phyloP scores from a whole-genome alignment of 2,113 vertebrate genomes.

The Anolis carolinensis region DNA sequence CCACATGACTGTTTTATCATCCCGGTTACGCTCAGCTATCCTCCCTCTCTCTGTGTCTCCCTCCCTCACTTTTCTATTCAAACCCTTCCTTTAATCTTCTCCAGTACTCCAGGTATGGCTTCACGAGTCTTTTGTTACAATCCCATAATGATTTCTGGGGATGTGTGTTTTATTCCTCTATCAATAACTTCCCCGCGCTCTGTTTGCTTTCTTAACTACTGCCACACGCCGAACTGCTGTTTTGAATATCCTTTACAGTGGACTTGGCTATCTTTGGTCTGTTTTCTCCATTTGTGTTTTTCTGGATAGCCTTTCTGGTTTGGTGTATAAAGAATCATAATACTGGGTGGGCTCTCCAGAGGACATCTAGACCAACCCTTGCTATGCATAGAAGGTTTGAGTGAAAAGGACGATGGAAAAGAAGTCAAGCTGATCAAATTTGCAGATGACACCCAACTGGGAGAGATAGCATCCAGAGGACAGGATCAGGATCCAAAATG shows the following conservation, averaged over 20 bases:
- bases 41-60: background rate
- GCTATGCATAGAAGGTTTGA: background rate
- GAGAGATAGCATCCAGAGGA: too few species aligned
- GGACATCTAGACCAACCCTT: background rate
- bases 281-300: too few species aligned
- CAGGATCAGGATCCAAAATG: too few species aligned
- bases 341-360: background rate
- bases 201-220: slow-evolving; percentile 58
- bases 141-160: slow-evolving; percentile 50
- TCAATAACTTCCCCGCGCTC: slow-evolving; percentile 44
- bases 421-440: too few species aligned
- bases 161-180: slow-evolving; percentile 41
- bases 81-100: slow-evolving; percentile 53
- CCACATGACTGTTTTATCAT: slow-evolving; percentile 59
- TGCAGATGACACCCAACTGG: too few species aligned
- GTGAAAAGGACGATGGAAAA: too few species aligned
- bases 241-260: slow-evolving; percentile 25
- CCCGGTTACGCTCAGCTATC: slow-evolving; percentile 43
- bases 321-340: too few species aligned
- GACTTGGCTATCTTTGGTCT: background rate
- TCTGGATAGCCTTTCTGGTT: background rate
- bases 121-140: slow-evolving; percentile 23
- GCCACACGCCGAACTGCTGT: background rate
- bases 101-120: slow-evolving; percentile 58
- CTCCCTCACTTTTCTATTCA: slow-evolving; percentile 51